Evolutionary conservation across 1,140 invertebrate species (phyloP).

Genomic region (Pseudachorutes palmiensis): DNA sequence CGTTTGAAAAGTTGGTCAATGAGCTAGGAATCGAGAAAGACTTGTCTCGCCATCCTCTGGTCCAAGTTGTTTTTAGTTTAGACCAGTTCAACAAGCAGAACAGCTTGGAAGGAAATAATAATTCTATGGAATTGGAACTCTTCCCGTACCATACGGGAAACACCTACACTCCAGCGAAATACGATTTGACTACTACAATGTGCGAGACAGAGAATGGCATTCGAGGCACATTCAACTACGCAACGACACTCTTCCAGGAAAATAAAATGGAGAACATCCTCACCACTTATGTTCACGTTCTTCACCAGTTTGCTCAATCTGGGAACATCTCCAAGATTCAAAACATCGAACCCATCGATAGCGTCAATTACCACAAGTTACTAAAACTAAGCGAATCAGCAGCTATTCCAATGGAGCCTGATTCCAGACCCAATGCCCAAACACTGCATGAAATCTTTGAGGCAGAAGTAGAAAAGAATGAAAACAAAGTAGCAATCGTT

Average conservation of each 20-base stretch:
- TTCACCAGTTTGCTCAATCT: not conserved
- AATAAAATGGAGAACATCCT: too few species aligned
- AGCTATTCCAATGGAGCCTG: too few species aligned
- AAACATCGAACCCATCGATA: too few species aligned
- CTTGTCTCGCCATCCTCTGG: not conserved
- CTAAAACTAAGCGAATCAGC: too few species aligned
- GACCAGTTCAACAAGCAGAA: not conserved
- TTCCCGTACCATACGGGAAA: not conserved
- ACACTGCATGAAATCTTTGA: too few species aligned
- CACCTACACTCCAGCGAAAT: not conserved
- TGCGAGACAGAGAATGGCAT: not conserved
- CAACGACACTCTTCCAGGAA: not conserved
- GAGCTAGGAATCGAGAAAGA: not conserved
- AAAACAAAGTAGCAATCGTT: not conserved
- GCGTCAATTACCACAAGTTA: too few species aligned
- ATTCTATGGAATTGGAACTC: not conserved
- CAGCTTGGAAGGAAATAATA: too few species aligned
- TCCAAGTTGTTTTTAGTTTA: conserved; percentile 13
- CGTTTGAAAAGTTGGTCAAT: conserved; percentile 14
- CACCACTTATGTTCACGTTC: too few species aligned
- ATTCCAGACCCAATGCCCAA: too few species aligned
- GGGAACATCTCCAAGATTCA: not conserved
- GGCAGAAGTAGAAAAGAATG: too few species aligned
- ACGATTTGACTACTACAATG: not conserved
- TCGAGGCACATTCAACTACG: not conserved